These are phyloP conservation scores for Ceyx erithaca DNA, from an alignment of 2,797 vertebrate species.

Conservation along the genomic window DNA sequence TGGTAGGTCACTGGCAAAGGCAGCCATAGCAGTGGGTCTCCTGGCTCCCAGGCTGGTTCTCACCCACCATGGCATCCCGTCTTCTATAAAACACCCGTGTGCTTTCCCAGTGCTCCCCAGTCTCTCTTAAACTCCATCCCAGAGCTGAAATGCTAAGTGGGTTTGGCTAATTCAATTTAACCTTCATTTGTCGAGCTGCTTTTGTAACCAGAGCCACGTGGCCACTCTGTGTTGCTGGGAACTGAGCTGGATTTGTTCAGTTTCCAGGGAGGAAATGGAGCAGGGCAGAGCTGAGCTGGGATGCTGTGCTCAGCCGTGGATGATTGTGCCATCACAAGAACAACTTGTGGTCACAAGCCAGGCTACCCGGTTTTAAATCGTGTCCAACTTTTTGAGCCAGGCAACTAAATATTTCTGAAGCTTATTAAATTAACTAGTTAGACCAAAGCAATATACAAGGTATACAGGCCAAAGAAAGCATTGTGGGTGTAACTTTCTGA, in stretches of 20 bases:
- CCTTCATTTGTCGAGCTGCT: neutral
- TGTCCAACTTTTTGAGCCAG: neutral
- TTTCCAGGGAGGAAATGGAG: neutral
- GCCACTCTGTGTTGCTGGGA: neutral
- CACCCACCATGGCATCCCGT: neutral
- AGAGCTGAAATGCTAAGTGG: neutral
- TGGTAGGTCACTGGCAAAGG: neutral
- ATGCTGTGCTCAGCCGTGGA: fast-evolving
- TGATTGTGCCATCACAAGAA: neutral
- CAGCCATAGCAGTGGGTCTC: neutral
- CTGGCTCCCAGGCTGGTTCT: neutral
- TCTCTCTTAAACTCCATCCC: neutral
- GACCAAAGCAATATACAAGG: neutral
- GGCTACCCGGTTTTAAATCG: neutral
- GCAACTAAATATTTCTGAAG: constrained; percentile 11
- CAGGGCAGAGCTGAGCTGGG: neutral
- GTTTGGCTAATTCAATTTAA: neutral
- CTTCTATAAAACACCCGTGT: neutral
- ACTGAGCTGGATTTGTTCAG: neutral
- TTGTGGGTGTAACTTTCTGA: constrained; percentile 29
- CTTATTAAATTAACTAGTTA: constrained; percentile 51
- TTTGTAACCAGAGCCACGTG: neutral
- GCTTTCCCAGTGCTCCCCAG: neutral
- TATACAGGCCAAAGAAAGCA: constrained; percentile 65
- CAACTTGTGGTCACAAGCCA: neutral